Evolutionary conservation across 2,797 vertebrate genomes (phyloP).

Genomic region (Peromyscus melanophrys): DNA sequence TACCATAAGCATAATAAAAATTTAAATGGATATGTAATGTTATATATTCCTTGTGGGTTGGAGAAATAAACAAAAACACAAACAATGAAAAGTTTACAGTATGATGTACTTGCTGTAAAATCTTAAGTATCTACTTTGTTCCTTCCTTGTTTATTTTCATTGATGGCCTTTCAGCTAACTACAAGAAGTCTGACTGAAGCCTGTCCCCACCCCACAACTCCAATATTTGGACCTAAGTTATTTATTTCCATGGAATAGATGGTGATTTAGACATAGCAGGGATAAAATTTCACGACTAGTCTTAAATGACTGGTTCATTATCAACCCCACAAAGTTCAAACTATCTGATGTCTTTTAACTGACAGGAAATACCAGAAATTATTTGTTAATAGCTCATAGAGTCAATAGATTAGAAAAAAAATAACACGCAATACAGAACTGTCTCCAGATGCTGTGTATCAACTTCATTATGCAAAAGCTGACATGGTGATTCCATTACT

Average conservation of each 20-base stretch:
- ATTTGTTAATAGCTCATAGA: conserved; percentile 20
- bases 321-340: conserved; percentile 3
- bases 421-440: conserved; percentile 27
- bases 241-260: not conserved
- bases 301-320: not conserved
- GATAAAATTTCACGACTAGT: not conserved
- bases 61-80: conserved; percentile 11
- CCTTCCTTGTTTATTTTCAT: not conserved
- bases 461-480: not conserved
- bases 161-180: not conserved
- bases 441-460: not conserved
- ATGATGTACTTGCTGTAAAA: not conserved
- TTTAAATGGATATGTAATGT: not conserved
- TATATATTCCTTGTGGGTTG: conserved; percentile 16
- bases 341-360: not conserved
- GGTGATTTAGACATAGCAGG: not conserved
- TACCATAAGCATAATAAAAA: conserved; percentile 23
- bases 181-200: not conserved
- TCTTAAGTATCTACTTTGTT: conserved; percentile 26
- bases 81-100: not conserved
- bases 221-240: not conserved
- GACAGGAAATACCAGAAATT: not conserved
- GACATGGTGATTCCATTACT: not conserved
- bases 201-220: not conserved
- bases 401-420: conserved; percentile 6